Evolutionary conservation across 2,888 invertebrate genomes (phyloP), one percentile per base, ranked within the genome.

Genomic region (Dasysyrphus albostriatus): DNA sequence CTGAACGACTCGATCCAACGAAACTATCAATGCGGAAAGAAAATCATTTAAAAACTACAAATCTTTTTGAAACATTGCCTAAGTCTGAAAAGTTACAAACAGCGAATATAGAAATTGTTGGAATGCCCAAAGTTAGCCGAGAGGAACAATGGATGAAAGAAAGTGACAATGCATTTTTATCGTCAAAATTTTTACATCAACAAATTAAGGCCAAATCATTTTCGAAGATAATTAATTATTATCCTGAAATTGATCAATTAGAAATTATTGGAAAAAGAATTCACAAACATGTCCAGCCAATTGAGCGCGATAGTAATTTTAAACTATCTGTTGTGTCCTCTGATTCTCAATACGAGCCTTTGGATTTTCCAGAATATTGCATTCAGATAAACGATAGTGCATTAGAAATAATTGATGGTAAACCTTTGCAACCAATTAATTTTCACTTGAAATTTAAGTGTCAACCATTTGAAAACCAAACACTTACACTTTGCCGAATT

Each of bases 231-330:
- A 9, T 83, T 5, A 70, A 75, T 16, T 79, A 70, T 54, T 79
- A 70, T 65, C 83, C 75, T 9, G 79, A 79, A 8, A 79, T 58
- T 34, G 79, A 75, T 47, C 6, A n/a, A 5, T 12, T 83, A 10
- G 54, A 83, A 56, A 70, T 83, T 5, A 24, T 83, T 0, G 79
- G 83, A 16, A 39, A 65, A 10, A 74, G 79, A 47, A 79, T 83
- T 10, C 74, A 74, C 14, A 83, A 78, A 32, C 83, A 83, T 34
- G n/a, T n/a, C 3, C 59, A 19, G 3, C 58, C 54, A 9, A 3
- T 16, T 16, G 69, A 77, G n/a, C 7, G 16, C 1, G 37, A 69
- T 10, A 77, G 72, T 47, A 61, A 78, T 7, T 78, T 56, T 59
- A 39, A 56, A 4, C 29, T 82, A 1, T 67, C 76, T 2, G 5